Evolutionary conservation across 2,888 invertebrate genomes (phyloP).

Genomic region (Leptodirus hochenwartii): DNA sequence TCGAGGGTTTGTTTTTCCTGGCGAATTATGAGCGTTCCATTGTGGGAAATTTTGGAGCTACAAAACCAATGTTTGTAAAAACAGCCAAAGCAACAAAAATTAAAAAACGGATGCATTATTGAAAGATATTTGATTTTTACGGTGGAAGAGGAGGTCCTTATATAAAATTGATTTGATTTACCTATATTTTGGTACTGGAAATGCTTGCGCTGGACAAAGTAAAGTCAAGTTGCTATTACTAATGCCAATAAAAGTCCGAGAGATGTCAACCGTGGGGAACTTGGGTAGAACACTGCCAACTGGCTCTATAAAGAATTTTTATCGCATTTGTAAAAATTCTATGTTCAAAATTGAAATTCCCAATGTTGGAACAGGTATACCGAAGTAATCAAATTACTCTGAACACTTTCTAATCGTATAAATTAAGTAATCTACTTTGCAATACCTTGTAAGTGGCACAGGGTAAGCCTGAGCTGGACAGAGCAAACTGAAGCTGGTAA

Average conservation of each 20-base stretch:
- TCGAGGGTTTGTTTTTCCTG: conserved; percentile 18
- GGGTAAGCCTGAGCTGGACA: conserved; percentile 59
- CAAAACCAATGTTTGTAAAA: too few species aligned
- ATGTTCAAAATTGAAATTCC: conserved; percentile 1
- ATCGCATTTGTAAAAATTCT: conserved; percentile 5
- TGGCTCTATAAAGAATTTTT: conserved; percentile 26
- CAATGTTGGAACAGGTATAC: conserved; percentile 12
- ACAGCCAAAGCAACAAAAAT: too few species aligned
- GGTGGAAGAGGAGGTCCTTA: background rate
- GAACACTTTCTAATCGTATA: too few species aligned
- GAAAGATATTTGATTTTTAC: background rate
- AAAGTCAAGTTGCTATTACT: conserved; percentile 37
- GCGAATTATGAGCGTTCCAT: too few species aligned
- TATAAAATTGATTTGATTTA: too few species aligned
- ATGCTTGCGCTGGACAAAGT: conserved; percentile 58
- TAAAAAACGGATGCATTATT: too few species aligned
- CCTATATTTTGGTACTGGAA: conserved; percentile 32
- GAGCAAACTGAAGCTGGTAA: conserved; percentile 32
- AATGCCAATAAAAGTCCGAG: conserved; percentile 36
- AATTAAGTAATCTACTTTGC: too few species aligned
- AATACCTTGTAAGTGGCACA: conserved; percentile 22
- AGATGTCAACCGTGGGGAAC: conserved; percentile 43
- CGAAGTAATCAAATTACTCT: conserved; percentile 5
- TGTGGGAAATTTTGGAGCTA: too few species aligned
- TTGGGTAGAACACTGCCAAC: conserved; percentile 40